phyloP scores from a whole-genome alignment of 2,888 invertebrate genomes.

The Standfussiana lucernea region DNA sequence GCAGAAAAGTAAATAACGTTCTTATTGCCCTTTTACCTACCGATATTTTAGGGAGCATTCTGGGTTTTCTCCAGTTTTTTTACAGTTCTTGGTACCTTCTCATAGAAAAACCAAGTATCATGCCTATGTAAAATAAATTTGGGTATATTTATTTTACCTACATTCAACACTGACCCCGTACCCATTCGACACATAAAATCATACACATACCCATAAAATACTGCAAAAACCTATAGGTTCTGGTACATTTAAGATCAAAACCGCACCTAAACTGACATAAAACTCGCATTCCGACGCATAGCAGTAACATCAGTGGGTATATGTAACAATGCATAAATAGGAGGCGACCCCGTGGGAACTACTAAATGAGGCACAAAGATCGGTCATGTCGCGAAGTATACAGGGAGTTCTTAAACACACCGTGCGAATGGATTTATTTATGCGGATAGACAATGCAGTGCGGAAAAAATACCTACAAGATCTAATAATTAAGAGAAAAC shows the following conservation, averaged over 20 bases:
- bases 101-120: background rate
- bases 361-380: conserved; percentile 27
- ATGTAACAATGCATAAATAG: conserved; percentile 51
- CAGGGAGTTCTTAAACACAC: conserved; percentile 24
- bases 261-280: conserved; percentile 33
- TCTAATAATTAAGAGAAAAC: background rate
- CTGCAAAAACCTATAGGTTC: background rate
- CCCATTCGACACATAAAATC: background rate
- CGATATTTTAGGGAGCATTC: background rate
- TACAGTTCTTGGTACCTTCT: background rate
- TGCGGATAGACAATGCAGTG: background rate
- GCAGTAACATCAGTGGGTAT: conserved; percentile 1
- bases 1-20: background rate
- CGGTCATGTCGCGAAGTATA: conserved; percentile 34
- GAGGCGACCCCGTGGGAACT: conserved; percentile 49
- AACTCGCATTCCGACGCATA: conserved; percentile 29
- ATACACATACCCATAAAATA: background rate
- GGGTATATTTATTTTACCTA: background rate
- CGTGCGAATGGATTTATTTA: too few species aligned
- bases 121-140: too few species aligned
- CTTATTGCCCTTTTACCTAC: background rate
- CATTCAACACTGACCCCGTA: background rate
- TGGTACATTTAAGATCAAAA: conserved; percentile 15
- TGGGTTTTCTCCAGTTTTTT: background rate
- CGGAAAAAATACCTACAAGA: background rate